Conservation (phyloP, 2,888 invertebrate species). For the Aphodius granarius region DNA sequence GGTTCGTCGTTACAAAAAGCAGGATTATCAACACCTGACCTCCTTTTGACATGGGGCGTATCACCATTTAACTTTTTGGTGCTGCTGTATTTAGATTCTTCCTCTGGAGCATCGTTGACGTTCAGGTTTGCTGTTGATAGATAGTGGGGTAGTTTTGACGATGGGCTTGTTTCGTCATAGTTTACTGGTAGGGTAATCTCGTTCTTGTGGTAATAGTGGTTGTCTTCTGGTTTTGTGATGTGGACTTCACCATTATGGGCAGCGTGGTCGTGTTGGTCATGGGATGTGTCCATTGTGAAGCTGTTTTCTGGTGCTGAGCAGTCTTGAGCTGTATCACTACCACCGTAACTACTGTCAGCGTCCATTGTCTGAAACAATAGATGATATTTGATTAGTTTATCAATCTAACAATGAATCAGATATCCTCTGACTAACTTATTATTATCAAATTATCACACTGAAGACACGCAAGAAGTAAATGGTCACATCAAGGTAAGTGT, state of each 20-base stretch:
- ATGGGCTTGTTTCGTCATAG: slow-evolving; percentile 45
- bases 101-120: slow-evolving; percentile 48
- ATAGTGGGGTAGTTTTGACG: slow-evolving; percentile 48
- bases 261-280: slow-evolving; percentile 31
- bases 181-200: slow-evolving; percentile 52
- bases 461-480: background rate
- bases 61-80: slow-evolving; percentile 47
- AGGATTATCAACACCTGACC: slow-evolving; percentile 55
- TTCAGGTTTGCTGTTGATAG: slow-evolving; percentile 50
- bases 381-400: background rate
- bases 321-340: slow-evolving; percentile 53
- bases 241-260: slow-evolving; percentile 26
- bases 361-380: slow-evolving; percentile 43
- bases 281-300: slow-evolving; percentile 38
- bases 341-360: slow-evolving; percentile 54
- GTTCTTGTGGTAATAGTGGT: slow-evolving; percentile 51
- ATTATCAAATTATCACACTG: background rate
- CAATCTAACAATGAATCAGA: background rate
- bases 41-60: slow-evolving; percentile 38
- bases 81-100: slow-evolving; percentile 51
- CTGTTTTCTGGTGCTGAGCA: slow-evolving; percentile 41
- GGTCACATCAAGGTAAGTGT: background rate
- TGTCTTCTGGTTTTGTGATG: slow-evolving; percentile 30
- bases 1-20: slow-evolving; percentile 51
- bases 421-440: background rate